Percentiles rank a stretch among this genome's conserved stretches.
Evolutionary conservation across 2,797 vertebrate genomes (phyloP).

Genomic region (Cichlasoma orientale): DNA sequence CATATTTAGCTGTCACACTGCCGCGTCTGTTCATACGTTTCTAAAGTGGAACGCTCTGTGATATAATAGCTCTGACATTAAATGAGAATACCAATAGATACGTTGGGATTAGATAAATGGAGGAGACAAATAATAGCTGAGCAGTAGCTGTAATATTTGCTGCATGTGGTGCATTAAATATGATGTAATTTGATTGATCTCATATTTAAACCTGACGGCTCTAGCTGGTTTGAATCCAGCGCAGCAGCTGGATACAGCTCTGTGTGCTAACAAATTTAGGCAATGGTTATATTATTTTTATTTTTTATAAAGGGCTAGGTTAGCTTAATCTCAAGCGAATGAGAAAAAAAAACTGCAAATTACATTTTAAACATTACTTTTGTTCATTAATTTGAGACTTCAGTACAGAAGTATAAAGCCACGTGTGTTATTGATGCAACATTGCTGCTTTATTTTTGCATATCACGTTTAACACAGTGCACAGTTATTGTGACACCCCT

Average conservation of each 20-base stretch:
- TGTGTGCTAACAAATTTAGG: no score
- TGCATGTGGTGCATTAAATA: neutral
- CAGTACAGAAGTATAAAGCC: no score
- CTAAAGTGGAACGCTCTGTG: constrained; percentile 9
- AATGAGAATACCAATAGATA: neutral
- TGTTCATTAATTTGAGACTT: neutral
- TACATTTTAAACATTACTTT: neutral
- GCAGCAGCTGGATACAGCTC: no score
- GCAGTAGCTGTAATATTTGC: neutral
- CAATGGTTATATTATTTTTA: no score
- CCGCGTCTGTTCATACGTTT: constrained; percentile 6
- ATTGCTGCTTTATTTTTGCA: neutral
- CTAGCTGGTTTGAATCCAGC: neutral
- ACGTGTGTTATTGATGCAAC: neutral
- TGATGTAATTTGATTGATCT: neutral
- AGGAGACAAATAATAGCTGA: neutral
- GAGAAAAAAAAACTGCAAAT: neutral
- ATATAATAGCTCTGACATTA: neutral
- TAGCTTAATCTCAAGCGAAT: no score
- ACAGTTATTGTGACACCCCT: neutral
- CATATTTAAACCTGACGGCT: neutral
- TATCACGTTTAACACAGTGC: neutral
- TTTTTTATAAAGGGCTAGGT: no score
- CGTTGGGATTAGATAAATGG: neutral
- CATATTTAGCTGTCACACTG: constrained; percentile 16